Conservation (phyloP, 1,140 invertebrate species). For the Ruditapes philippinarum region DNA sequence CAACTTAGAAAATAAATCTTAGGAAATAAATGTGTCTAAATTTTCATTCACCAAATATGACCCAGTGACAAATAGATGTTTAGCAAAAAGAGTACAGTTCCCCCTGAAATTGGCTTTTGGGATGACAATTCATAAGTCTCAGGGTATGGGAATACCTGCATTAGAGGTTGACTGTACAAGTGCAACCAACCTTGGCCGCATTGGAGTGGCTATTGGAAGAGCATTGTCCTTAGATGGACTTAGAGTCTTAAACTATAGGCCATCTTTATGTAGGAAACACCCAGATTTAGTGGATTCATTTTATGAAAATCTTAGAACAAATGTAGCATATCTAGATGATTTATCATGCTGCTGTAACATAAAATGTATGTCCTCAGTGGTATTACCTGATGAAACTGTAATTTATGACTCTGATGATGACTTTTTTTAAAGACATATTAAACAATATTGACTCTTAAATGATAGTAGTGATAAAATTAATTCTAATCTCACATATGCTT, state of each 20-base stretch:
- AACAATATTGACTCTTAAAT: no score
- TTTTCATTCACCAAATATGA: background rate
- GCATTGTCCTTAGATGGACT: background rate
- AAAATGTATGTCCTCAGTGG: background rate
- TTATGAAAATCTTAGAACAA: background rate
- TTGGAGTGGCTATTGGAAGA: background rate
- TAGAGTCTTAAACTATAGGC: background rate
- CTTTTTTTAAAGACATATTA: no score
- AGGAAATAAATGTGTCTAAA: background rate
- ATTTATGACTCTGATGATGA: background rate
- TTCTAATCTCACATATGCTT: background rate
- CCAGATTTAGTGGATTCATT: background rate
- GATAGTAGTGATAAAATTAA: background rate
- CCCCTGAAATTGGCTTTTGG: constrained; percentile 13
- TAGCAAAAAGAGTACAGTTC: constrained; percentile 4
- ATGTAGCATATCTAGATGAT: background rate
- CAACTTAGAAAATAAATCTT: background rate
- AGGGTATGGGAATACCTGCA: constrained; percentile 4
- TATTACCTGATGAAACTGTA: background rate
- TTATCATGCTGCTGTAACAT: background rate
- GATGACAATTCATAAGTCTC: constrained; percentile 37
- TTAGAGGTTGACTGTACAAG: background rate
- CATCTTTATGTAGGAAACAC: constrained; percentile 11
- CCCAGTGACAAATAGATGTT: background rate
- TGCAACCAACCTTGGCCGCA: background rate